Base-by-base conservation (phyloP, 2,888 invertebrate genomes). In the Onchidella celtica region DNA sequence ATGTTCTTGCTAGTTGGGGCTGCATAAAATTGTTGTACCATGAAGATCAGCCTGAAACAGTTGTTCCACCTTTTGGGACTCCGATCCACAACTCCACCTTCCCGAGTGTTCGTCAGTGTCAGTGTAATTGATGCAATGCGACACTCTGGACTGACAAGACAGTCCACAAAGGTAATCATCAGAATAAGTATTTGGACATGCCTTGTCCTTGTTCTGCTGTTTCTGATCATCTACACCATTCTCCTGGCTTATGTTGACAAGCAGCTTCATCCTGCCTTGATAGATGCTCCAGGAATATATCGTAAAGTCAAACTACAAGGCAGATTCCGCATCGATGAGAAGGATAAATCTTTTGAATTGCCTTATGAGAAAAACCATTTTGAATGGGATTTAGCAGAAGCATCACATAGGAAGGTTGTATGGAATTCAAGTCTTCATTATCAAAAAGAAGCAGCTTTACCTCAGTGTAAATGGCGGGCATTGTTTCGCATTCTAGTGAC, bases 131-230 rank as follows among this genome's bases (percentile, higher is more conserved):
- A 86, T 59, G 86, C 87, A 32, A 89, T 88, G 88, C 85, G 86
- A 63, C 82, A 82, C 11, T 84, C 85, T 14, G 78, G 88, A 9
- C 81, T 86, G 4, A 69, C 83, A 63, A 70, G 80, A 63, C 32
- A 78, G 83, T 83, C 88, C 17, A 82, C 85, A 11, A 85, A 86
- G 69, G 88, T 88, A 72, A 78, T 90, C 59, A 84, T 90, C 27
- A 89, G 87, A 81, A 86, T 88, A 38, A 89, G 89, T 82, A 87
- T 90, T 69, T 88, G 89, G 57, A 86, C 89, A 47, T 87, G 89
- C 6, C 72, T 90, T 32, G 72, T 87, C 36, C 72, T 90, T 21
- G 84, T 89, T 2, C 61, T 89, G 2, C 84, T 85, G 1, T 90
- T 90, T 79, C 85, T 90, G 29, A 73, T 88, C 27, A 83, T 86